Conservation (phyloP, 2,888 invertebrate genomes). For the Hydroisotoma schaefferi region DNA sequence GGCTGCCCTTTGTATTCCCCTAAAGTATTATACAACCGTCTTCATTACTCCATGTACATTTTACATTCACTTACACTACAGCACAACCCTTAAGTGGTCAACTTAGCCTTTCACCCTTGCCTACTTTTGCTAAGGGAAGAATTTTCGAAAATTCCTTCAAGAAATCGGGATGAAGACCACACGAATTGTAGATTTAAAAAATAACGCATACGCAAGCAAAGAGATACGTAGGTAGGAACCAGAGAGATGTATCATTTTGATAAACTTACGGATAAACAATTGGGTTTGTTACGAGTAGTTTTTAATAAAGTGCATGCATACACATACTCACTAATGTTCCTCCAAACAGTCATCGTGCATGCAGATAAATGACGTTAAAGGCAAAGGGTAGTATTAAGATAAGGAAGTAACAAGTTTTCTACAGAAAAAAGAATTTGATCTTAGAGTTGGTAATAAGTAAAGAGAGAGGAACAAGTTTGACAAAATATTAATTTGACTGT, state of each 20-base stretch:
- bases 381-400: neutral
- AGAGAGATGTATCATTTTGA: neutral
- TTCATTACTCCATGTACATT: too few relatives aligned
- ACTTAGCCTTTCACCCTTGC: slow-evolving; percentile 1
- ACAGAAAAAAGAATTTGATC: too few relatives aligned
- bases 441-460: too few relatives aligned
- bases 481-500: slow-evolving; percentile 40
- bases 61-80: too few relatives aligned
- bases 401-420: too few relatives aligned
- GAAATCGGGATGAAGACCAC: neutral
- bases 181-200: neutral
- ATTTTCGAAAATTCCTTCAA: slow-evolving; percentile 3
- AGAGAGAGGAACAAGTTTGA: slow-evolving; percentile 14
- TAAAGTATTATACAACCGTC: too few relatives aligned
- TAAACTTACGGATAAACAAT: too few relatives aligned
- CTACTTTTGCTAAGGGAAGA: neutral
- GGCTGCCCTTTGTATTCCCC: neutral
- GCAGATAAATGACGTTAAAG: neutral
- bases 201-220: neutral
- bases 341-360: neutral
- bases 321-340: too few relatives aligned
- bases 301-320: too few relatives aligned
- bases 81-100: neutral
- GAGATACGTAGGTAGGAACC: neutral
- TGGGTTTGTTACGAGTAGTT: too few relatives aligned